A percentile compares a stretch with the other conserved stretches of the same genome.
Evolutionary conservation across 2,113 vertebrate genomes (phyloP).

Genomic region (Nothocercus nigrocapillus): DNA sequence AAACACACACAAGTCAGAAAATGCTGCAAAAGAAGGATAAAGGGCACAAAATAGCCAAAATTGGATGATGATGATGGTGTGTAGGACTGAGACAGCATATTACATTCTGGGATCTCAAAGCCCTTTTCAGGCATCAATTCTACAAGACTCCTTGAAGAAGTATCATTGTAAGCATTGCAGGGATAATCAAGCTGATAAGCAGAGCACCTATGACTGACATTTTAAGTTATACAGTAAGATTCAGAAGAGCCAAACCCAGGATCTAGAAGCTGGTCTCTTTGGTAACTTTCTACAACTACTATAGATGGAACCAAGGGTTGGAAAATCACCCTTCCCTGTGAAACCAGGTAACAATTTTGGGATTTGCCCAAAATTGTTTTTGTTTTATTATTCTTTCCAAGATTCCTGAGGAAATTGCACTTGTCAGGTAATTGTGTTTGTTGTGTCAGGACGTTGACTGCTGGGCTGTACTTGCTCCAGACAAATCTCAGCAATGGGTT

Average conservation of each 20-base stretch:
- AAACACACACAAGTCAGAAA: accelerated
- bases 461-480: background rate
- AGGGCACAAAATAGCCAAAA: background rate
- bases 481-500: background rate
- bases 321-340: background rate
- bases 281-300: background rate
- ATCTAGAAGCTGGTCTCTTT: background rate
- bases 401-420: accelerated
- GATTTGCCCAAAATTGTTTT: background rate
- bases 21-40: background rate
- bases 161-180: background rate
- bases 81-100: background rate
- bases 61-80: background rate
- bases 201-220: background rate
- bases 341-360: background rate
- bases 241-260: background rate
- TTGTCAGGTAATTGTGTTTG: background rate
- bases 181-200: background rate
- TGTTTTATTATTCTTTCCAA: background rate
- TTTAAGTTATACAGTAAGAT: background rate
- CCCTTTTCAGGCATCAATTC: background rate
- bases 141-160: background rate
- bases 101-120: background rate
- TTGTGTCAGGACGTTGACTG: background rate
- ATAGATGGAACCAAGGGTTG: background rate